Evolutionary conservation across 2,113 vertebrate species (phyloP).

Genomic region (Castor canadensis): DNA sequence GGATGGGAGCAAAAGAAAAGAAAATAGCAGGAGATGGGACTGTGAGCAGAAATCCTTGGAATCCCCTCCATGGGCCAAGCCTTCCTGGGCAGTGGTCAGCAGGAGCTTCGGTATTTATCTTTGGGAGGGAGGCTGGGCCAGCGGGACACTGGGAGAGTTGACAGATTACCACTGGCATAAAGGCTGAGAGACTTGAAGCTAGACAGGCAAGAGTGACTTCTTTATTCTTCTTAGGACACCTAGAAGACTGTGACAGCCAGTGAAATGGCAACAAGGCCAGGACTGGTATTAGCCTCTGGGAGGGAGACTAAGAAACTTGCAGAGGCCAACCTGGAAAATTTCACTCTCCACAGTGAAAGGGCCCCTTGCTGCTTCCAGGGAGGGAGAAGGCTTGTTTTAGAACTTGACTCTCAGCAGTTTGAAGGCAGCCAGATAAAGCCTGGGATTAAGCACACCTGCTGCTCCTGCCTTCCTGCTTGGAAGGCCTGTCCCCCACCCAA

Average conservation of each 20-base stretch:
- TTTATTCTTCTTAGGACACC: not conserved
- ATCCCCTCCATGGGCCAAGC: not conserved
- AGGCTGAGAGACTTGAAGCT: not conserved
- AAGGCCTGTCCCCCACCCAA: too few species aligned
- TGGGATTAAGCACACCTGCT: not conserved
- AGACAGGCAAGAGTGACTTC: not conserved
- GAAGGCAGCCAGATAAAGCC: not conserved
- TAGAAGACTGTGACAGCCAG: not conserved
- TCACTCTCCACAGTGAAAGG: not conserved
- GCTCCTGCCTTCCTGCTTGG: not conserved
- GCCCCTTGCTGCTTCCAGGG: not conserved
- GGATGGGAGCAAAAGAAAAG: not conserved
- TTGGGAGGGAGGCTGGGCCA: not conserved
- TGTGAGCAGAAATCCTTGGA: rapidly evolving
- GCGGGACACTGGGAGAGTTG: not conserved
- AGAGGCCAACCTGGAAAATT: not conserved
- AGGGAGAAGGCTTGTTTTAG: not conserved
- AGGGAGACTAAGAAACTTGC: not conserved
- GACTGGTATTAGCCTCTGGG: not conserved
- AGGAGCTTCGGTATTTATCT: too few species aligned
- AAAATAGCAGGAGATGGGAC: not conserved
- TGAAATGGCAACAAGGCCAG: not conserved
- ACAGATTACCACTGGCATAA: not conserved
- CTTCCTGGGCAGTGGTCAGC: rapidly evolving
- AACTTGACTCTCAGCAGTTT: not conserved